phyloP scores from a whole-genome alignment of 2,888 invertebrate species.

The Noctua fimbriata region DNA sequence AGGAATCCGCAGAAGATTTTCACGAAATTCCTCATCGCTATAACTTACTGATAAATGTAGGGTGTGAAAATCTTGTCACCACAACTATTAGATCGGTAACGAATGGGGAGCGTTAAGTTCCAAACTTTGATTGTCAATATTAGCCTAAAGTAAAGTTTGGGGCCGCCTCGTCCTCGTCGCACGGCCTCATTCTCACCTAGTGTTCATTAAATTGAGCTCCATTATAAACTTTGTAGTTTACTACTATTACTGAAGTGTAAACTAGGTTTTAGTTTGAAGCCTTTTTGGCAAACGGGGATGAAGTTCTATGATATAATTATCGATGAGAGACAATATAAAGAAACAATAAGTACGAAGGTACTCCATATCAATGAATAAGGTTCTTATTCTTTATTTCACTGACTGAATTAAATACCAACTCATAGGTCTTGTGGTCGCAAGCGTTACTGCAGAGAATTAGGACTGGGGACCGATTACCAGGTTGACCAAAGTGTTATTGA shows the following conservation, averaged over 20 bases:
- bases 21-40: not conserved
- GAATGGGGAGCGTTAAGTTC: constrained; percentile 25
- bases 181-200: constrained; percentile 39
- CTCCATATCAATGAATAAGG: not conserved
- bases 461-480: not conserved
- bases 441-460: not conserved
- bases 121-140: constrained; percentile 51
- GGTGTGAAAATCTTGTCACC: constrained; percentile 8
- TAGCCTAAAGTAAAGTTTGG: constrained; percentile 27
- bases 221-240: constrained; percentile 45
- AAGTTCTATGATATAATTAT: not conserved
- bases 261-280: not conserved
- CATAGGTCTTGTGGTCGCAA: not conserved
- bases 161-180: not conserved
- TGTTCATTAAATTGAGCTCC: constrained; percentile 20
- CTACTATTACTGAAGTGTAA: not conserved
- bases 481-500: not conserved
- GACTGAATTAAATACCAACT: not conserved
- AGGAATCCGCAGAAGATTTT: not conserved
- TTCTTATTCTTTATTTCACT: not conserved
- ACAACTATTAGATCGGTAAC: constrained; percentile 21
- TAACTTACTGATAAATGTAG: not conserved
- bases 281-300: not conserved
- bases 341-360: too few species aligned
- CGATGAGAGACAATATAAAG: too few species aligned